A percentile compares a stretch with the other conserved stretches of the same genome.
Conservation (phyloP, 2,113 vertebrate genomes). For the Pardalotus punctatus region DNA sequence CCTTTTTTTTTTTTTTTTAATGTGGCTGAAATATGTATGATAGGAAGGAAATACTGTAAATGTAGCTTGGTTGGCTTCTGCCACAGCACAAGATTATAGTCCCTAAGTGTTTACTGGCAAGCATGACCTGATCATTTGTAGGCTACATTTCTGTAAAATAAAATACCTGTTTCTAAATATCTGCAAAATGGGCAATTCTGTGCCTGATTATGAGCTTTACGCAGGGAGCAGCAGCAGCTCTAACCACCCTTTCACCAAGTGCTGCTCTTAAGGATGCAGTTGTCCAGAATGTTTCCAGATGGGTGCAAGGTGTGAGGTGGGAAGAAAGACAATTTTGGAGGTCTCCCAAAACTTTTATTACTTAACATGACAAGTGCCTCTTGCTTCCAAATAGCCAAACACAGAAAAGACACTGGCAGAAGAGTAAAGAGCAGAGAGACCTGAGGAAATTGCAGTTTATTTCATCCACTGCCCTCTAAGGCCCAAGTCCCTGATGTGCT, state of each 20-base stretch:
- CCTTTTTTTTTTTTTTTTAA: neutral
- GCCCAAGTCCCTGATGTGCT: neutral
- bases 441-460: neutral
- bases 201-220: neutral
- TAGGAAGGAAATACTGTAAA: conserved; percentile 46
- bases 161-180: neutral
- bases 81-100: neutral
- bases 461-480: neutral
- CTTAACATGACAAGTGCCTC: neutral
- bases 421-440: neutral
- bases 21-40: conserved; percentile 3
- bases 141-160: neutral
- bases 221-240: neutral
- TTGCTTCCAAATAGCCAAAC: neutral
- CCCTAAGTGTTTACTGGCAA: conserved; percentile 12
- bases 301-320: neutral
- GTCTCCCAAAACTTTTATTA: neutral
- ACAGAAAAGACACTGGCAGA: neutral
- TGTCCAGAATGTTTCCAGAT: neutral
- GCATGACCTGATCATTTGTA: neutral
- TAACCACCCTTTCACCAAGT: neutral
- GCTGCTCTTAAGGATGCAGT: neutral
- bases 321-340: neutral
- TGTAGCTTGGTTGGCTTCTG: neutral
- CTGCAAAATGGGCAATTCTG: neutral